Evolutionary conservation across 2,797 vertebrate genomes (phyloP).

Genomic region (Bovichtus variegatus): DNA sequence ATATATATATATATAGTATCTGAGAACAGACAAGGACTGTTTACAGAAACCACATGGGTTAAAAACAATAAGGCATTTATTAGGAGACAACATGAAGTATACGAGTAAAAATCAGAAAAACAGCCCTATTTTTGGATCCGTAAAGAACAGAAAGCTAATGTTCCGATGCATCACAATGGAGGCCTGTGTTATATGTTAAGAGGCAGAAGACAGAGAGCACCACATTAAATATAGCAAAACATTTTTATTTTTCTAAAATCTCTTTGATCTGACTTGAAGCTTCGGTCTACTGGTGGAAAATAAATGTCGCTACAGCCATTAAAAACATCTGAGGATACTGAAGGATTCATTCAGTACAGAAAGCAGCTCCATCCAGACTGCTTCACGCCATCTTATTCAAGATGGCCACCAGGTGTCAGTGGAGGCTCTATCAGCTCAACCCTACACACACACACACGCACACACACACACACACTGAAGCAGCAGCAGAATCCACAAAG

Average conservation of each 20-base stretch:
- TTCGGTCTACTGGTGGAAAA: neutral
- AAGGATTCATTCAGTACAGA: neutral
- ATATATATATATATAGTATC: neutral
- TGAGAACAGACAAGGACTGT: neutral
- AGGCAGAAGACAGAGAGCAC: neutral
- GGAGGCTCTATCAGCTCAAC: conserved; percentile 34
- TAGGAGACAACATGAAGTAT: too few relatives aligned
- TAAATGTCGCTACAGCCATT: neutral
- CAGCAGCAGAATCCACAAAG: neutral
- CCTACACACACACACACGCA: too few relatives aligned
- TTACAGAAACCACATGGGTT: neutral
- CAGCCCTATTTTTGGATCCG: neutral
- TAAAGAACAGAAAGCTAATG: neutral
- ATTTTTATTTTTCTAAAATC: too few relatives aligned
- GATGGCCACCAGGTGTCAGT: conserved; percentile 73
- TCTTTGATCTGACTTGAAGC: neutral
- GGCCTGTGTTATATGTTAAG: neutral
- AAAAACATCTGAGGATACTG: neutral
- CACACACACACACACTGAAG: neutral
- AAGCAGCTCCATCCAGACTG: neutral
- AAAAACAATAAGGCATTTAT: neutral
- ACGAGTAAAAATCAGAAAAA: conserved; percentile 20
- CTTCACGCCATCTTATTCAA: neutral
- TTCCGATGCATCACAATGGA: neutral
- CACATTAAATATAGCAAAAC: neutral